Conservation (phyloP, 2,888 invertebrate species). For the Chloroclysta siterata region DNA sequence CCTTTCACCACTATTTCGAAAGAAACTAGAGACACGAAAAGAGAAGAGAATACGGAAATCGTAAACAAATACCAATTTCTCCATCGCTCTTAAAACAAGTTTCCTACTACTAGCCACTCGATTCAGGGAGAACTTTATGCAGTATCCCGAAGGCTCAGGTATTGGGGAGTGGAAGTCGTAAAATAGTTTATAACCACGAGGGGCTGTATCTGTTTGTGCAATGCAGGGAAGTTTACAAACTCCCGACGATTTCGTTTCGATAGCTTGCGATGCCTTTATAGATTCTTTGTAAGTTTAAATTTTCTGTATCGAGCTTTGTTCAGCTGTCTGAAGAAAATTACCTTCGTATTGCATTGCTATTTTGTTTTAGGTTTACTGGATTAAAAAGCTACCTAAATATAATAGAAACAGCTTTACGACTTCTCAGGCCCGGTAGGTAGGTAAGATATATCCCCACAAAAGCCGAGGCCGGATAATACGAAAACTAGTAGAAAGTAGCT, state of each 20-base stretch:
- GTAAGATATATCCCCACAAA: no score
- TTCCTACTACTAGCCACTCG: background rate
- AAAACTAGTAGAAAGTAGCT: no score
- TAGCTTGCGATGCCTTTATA: constrained; percentile 39
- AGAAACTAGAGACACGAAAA: no score
- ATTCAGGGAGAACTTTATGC: constrained; percentile 33
- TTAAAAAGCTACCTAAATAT: background rate
- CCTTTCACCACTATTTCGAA: no score
- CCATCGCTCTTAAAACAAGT: constrained; percentile 22
- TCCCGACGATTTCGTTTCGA: constrained; percentile 38
- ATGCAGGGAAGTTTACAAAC: constrained; percentile 34
- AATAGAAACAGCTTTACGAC: no score
- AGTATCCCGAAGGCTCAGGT: constrained; percentile 40
- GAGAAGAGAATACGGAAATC: no score
- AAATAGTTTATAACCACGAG: constrained; percentile 66
- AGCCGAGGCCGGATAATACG: no score
- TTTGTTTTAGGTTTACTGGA: constrained; percentile 11
- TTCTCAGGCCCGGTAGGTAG: no score
- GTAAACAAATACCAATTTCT: constrained; percentile 33
- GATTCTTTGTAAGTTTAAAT: constrained; percentile 35
- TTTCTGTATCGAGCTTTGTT: constrained; percentile 16
- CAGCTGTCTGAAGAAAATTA: constrained; percentile 16
- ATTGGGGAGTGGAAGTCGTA: constrained; percentile 61
- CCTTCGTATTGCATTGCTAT: constrained; percentile 22
- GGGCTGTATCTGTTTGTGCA: constrained; percentile 35